phyloP scores from a whole-genome alignment of 2,797 vertebrate species.

The Echeneis naucrates region DNA sequence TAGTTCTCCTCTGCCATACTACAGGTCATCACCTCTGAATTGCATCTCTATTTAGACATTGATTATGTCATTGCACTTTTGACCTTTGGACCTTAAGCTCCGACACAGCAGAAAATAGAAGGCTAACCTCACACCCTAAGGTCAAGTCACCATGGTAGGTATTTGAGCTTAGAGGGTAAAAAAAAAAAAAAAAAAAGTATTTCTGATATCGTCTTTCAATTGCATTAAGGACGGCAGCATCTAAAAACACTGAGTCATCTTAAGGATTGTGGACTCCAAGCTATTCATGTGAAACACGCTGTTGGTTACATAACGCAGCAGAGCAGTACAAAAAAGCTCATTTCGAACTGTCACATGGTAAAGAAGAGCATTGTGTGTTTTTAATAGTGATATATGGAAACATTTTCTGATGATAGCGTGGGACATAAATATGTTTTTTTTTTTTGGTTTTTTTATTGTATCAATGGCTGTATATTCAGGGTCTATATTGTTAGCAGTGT shows the following conservation, averaged over 20 bases:
- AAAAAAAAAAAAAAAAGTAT: too few species aligned
- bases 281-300: constrained; percentile 19
- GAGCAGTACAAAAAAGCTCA: too few species aligned
- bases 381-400: neutral
- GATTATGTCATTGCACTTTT: constrained; percentile 60
- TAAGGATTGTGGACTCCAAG: constrained; percentile 11
- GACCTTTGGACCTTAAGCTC: constrained; percentile 49
- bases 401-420: too few species aligned
- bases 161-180: constrained; percentile 38
- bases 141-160: constrained; percentile 48
- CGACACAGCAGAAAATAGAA: constrained; percentile 55
- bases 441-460: neutral
- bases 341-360: too few species aligned
- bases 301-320: constrained; percentile 28
- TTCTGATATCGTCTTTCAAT: constrained; percentile 30
- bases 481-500: neutral
- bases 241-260: constrained; percentile 26
- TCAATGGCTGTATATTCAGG: neutral
- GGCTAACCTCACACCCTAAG: constrained; percentile 31
- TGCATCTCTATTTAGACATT: constrained; percentile 61
- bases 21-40: constrained; percentile 57
- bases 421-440: too few species aligned
- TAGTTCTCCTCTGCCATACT: constrained; percentile 45
- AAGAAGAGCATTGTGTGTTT: neutral
- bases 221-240: constrained; percentile 1